Conservation (phyloP, 2,113 vertebrate species). For the Cephalopterus ornatus region DNA sequence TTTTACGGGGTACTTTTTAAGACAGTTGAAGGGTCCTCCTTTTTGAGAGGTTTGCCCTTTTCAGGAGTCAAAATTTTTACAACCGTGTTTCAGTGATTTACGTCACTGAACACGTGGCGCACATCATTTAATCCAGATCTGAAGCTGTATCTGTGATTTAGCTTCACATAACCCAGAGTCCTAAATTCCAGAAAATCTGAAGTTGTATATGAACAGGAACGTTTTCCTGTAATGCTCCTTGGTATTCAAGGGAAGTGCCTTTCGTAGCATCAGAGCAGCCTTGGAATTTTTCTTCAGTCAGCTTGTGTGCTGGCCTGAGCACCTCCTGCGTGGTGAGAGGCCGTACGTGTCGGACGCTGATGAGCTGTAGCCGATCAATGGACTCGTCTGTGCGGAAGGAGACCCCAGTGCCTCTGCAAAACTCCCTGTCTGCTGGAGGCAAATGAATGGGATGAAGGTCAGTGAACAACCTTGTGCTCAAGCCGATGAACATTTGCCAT, state of each 20-base stretch:
- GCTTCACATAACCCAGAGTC: not conserved
- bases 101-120: not conserved
- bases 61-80: not conserved
- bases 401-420: not conserved
- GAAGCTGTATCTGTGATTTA: not conserved
- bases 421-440: not conserved
- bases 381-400: not conserved
- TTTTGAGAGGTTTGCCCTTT: not conserved
- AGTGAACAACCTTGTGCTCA: not conserved
- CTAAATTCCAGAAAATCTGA: not conserved
- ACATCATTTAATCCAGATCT: not conserved
- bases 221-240: not conserved
- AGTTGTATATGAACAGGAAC: not conserved
- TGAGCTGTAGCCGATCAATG: not conserved
- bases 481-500: rapidly evolving
- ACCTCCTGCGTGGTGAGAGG: rapidly evolving
- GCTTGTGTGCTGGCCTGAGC: rapidly evolving
- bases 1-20: not conserved
- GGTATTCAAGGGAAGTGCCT: not conserved
- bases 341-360: rapidly evolving
- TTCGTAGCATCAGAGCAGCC: not conserved
- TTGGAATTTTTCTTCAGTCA: not conserved
- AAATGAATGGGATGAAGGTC: not conserved
- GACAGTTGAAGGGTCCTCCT: not conserved
- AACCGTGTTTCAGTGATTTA: not conserved